Conservation (phyloP, 1,140 invertebrate genomes). For the Trachymyrmex septentrionalis region DNA sequence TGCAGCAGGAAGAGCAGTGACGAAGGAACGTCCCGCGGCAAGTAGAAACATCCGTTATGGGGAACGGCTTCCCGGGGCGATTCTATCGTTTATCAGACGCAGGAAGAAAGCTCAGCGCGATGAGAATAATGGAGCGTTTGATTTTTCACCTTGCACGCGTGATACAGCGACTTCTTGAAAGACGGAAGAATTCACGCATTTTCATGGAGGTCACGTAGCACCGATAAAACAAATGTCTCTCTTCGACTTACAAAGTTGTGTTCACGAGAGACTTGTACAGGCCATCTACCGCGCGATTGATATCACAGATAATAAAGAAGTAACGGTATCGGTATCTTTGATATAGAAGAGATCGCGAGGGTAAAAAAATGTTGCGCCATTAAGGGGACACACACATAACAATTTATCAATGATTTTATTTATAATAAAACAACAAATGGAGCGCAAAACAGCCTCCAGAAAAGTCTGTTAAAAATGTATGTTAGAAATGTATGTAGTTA, state of each 20-base stretch:
- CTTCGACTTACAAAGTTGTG: constrained; percentile 11
- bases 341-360: background rate
- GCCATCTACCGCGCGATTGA: constrained; percentile 29
- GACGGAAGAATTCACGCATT: constrained; percentile 12
- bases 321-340: constrained; percentile 19
- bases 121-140: constrained; percentile 54
- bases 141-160: constrained; percentile 35
- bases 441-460: background rate
- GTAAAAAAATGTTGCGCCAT: constrained; percentile 3
- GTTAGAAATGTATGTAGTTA: constrained; percentile 3
- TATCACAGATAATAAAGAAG: constrained; percentile 6
- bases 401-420: background rate
- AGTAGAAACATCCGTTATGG: constrained; percentile 55
- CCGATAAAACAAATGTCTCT: constrained; percentile 56
- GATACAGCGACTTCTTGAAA: constrained; percentile 27
- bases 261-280: background rate
- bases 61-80: constrained; percentile 55
- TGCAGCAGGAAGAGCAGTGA: constrained; percentile 39
- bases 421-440: background rate
- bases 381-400: background rate
- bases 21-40: constrained; percentile 51
- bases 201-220: constrained; percentile 55
- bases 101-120: constrained; percentile 48
- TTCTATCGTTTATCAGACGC: constrained; percentile 48
- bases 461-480: background rate